Percentiles rank a stretch among this genome's conserved stretches.
Conservation (phyloP, 2,113 vertebrate species). For the Calidris pygmaea region DNA sequence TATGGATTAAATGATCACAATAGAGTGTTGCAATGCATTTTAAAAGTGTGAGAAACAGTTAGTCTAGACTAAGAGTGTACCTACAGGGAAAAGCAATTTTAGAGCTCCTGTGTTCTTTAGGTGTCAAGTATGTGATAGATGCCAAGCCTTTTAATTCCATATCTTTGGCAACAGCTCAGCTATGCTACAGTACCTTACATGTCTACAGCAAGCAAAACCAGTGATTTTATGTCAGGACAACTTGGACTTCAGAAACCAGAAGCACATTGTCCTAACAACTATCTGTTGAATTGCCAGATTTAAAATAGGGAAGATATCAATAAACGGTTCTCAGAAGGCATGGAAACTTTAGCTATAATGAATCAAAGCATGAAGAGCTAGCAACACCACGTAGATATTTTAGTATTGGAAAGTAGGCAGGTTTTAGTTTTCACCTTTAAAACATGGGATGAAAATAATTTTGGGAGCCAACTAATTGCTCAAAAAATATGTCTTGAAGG, state of each 20-base stretch:
- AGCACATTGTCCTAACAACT: slow-evolving; percentile 65
- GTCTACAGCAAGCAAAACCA: slow-evolving; percentile 66
- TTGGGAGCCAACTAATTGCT: background rate
- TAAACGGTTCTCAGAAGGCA: slow-evolving; percentile 66
- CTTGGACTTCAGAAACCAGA: slow-evolving; percentile 63
- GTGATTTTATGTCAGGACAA: slow-evolving; percentile 61
- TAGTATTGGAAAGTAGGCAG: background rate
- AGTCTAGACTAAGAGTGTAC: slow-evolving; percentile 79
- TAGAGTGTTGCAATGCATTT: slow-evolving; percentile 80
- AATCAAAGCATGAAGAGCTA: slow-evolving; percentile 35
- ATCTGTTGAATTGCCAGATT: slow-evolving; percentile 65
- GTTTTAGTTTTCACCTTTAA: slow-evolving; percentile 28
- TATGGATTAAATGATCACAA: slow-evolving; percentile 80
- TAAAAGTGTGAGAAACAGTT: slow-evolving; percentile 84
- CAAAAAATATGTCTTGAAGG: background rate
- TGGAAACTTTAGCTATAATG: slow-evolving; percentile 50
- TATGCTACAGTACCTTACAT: slow-evolving; percentile 66
- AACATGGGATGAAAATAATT: background rate
- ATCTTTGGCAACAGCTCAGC: slow-evolving; percentile 73
- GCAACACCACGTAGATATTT: slow-evolving; percentile 27
- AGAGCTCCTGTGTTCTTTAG: slow-evolving; percentile 81
- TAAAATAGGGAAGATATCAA: slow-evolving; percentile 52
- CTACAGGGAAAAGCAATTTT: slow-evolving; percentile 77
- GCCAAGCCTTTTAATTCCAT: slow-evolving; percentile 78
- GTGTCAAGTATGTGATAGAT: slow-evolving; percentile 80